Base-by-base conservation (phyloP, 2,888 invertebrate species). In the Tachina grossa region DNA sequence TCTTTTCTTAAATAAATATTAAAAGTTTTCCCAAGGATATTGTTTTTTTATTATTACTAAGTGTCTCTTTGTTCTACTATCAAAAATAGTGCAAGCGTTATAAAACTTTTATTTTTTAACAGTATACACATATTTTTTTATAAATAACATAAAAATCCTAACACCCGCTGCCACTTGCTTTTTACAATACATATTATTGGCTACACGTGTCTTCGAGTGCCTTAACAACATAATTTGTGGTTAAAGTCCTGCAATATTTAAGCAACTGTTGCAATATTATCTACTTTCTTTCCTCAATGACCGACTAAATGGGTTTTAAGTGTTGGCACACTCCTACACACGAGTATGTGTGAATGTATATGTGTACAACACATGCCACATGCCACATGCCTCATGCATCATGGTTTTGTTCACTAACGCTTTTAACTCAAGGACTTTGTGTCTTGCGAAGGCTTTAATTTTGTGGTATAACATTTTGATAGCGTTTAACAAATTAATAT, bases 181-280 rank as follows among this genome's bases (percentile, higher is more conserved):
- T 61, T 19, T 41, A 14, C 5, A 66, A 59, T 9, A n/a, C n/a
- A n/a, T n/a, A 53, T 80, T 80, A 84, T 84, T 84, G 59, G 84
- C 69, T 16, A 76, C 85, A 85, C 85, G 85, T 85, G 85, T 49
- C 84, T n/a, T 41, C 45, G 45, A 47, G 22, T 41, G n/a, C 65
- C 82, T 82, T 82, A 85, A 87, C 82, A 84, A 84, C 76, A 83
- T 87, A 84, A 87, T 87, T 87, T 85, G 83, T 63, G 79, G 84
- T 80, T 71, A 43, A 72, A 87, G 79, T 53, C 55, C 53, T 49
- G 53, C 41, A 51, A 59, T 65, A 41, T 74, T 78, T 75, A 78
- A 82, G 68, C 85, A 85, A 85, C 85, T 85, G 85, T 82, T 82
- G 72, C 78, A 75, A 85, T 85, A 85, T 72, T 81, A 45, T 69